Conservation (phyloP, 2,113 vertebrate genomes). For the Manacus vitellinus region DNA sequence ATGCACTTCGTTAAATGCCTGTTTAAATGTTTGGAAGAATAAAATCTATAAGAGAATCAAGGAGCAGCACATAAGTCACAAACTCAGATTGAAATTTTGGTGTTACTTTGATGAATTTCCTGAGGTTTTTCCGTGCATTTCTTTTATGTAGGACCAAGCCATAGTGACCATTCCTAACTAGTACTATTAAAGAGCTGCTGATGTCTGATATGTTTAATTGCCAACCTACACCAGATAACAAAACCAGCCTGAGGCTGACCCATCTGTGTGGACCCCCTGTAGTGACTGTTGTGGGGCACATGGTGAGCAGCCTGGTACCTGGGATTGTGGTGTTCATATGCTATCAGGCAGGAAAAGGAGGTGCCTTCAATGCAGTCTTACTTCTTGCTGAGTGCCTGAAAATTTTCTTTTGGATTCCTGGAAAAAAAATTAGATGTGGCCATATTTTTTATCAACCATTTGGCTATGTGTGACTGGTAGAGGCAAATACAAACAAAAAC, state of each 20-base stretch:
- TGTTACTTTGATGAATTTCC: background rate
- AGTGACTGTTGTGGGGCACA: accelerated
- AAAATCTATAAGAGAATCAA: background rate
- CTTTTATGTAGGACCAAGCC: background rate
- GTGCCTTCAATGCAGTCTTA: background rate
- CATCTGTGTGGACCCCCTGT: accelerated
- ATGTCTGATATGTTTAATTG: accelerated
- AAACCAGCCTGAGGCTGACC: background rate
- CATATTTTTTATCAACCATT: accelerated
- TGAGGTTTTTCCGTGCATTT: background rate
- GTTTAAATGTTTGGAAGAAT: background rate
- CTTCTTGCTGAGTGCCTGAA: background rate
- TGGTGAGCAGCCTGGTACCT: background rate
- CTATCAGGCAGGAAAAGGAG: background rate
- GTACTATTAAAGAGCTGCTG: background rate
- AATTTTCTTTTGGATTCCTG: background rate
- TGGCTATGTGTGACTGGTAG: background rate
- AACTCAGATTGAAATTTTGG: background rate
- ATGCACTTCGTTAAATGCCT: background rate
- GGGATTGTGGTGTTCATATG: background rate
- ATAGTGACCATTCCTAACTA: background rate
- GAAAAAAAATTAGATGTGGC: background rate
- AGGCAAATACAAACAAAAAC: background rate
- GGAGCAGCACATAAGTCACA: background rate
- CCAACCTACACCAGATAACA: accelerated